Percentiles rank a stretch among this genome's conserved stretches.
Evolutionary conservation across 2,888 invertebrate species (phyloP).

Genomic region (Melanostoma scalare): DNA sequence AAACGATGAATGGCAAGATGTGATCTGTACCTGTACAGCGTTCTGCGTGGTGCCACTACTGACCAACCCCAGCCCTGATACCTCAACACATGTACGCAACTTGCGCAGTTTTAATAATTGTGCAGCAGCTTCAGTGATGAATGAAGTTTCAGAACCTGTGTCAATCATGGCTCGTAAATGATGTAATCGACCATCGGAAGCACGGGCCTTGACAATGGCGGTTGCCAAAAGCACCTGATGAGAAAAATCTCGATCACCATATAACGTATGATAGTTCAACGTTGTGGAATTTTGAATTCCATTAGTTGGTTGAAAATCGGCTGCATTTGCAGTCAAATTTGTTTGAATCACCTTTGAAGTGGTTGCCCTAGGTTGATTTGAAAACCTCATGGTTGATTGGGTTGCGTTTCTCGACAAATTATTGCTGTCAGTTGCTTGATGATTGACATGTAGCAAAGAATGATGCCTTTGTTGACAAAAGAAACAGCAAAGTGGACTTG

Average conservation of each 20-base stretch:
- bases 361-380: too few relatives aligned
- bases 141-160: constrained; percentile 2
- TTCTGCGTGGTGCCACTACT: not conserved
- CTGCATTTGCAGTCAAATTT: not conserved
- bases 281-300: not conserved
- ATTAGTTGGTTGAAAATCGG: not conserved
- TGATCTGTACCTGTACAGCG: too few relatives aligned
- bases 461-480: constrained; percentile 19
- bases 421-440: too few relatives aligned
- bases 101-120: constrained; percentile 3
- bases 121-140: not conserved
- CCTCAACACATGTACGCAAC: constrained; percentile 4
- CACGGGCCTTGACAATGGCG: not conserved
- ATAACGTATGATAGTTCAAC: not conserved
- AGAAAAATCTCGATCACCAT: not conserved
- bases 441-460: not conserved
- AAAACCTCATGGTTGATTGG: too few relatives aligned
- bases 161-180: constrained; percentile 1
- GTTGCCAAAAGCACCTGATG: constrained; percentile 21
- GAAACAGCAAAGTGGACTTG: not conserved
- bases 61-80: constrained; percentile 19
- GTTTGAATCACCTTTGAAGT: not conserved
- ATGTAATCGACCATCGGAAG: not conserved
- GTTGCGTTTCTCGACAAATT: too few relatives aligned
- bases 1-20: too few relatives aligned